A percentile compares a stretch with the other conserved stretches of the same genome.
phyloP scores from a whole-genome alignment of 23 tunicate species.

The Pegea sp. region DNA sequence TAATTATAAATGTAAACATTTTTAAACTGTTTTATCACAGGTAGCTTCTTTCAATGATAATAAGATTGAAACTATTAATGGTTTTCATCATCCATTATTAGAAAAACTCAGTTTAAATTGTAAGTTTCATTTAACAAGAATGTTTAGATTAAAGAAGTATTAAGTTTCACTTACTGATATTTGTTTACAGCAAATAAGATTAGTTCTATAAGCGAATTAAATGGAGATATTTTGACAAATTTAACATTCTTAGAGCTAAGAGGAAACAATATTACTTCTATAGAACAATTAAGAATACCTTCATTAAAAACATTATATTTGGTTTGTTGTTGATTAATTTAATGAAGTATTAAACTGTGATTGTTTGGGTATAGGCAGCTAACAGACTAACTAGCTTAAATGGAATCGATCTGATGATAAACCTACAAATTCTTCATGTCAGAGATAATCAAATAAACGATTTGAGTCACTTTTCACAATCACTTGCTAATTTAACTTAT shows the following conservation, averaged over 20 bases:
- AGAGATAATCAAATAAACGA: slow-evolving; percentile 64
- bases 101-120: slow-evolving; percentile 45
- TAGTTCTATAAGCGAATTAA: slow-evolving; percentile 15
- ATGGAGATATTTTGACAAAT: slow-evolving; percentile 32
- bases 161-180: background rate
- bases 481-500: slow-evolving; percentile 50
- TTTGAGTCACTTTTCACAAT: slow-evolving; percentile 38
- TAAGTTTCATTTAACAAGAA: slow-evolving; percentile 19
- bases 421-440: slow-evolving; percentile 38
- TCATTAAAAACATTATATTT: slow-evolving; percentile 46
- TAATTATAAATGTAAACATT: no score
- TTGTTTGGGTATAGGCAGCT: slow-evolving; percentile 74
- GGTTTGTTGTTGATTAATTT: slow-evolving; percentile 21
- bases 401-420: slow-evolving; percentile 42
- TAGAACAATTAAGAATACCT: no score
- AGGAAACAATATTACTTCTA: no score
- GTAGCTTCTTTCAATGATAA: slow-evolving; percentile 44
- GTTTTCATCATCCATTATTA: slow-evolving; percentile 76
- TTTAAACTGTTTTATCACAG: slow-evolving; percentile 10
- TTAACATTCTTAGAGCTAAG: slow-evolving; percentile 53
- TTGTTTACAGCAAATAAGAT: slow-evolving; percentile 34
- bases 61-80: slow-evolving; percentile 37
- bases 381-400: slow-evolving; percentile 31
- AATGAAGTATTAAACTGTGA: no score
- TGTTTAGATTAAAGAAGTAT: no score